Percentiles rank a stretch among this genome's conserved stretches.
Conservation (phyloP, 2,113 vertebrate genomes). For the Pantherophis guttatus region DNA sequence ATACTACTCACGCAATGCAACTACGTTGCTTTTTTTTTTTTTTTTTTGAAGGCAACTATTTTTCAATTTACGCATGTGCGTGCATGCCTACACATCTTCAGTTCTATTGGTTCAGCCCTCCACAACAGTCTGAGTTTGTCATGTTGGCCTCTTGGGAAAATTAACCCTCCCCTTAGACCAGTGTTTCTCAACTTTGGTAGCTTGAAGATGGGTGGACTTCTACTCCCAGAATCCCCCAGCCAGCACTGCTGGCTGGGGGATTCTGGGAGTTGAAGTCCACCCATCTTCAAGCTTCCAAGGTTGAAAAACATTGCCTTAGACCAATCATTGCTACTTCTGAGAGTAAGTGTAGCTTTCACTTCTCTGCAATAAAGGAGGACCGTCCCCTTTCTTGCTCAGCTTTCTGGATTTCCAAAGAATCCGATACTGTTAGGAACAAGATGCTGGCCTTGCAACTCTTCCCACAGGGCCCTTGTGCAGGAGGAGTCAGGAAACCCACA, state of each 20-base stretch:
- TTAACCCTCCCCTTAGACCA: not conserved
- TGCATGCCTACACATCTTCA: not conserved
- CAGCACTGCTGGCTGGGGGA: too few species aligned
- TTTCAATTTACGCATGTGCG: not conserved
- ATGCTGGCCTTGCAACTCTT: not conserved
- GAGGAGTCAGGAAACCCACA: not conserved
- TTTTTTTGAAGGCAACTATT: not conserved
- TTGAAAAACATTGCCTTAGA: not conserved
- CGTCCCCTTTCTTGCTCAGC: not conserved
- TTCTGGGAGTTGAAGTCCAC: too few species aligned
- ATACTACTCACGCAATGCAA: too few species aligned
- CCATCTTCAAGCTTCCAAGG: too few species aligned
- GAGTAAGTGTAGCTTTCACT: not conserved
- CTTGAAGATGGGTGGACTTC: too few species aligned
- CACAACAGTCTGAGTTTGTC: not conserved
- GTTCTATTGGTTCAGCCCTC: not conserved
- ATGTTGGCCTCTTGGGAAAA: not conserved
- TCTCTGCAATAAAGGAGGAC: not conserved
- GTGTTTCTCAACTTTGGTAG: too few species aligned
- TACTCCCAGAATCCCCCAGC: too few species aligned
- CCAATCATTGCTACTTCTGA: not conserved
- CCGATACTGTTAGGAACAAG: not conserved
- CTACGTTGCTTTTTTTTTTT: not conserved
- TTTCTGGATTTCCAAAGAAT: not conserved
- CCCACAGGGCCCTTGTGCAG: not conserved